Conservation (phyloP, 2,888 invertebrate species). For the Arge pagana region DNA sequence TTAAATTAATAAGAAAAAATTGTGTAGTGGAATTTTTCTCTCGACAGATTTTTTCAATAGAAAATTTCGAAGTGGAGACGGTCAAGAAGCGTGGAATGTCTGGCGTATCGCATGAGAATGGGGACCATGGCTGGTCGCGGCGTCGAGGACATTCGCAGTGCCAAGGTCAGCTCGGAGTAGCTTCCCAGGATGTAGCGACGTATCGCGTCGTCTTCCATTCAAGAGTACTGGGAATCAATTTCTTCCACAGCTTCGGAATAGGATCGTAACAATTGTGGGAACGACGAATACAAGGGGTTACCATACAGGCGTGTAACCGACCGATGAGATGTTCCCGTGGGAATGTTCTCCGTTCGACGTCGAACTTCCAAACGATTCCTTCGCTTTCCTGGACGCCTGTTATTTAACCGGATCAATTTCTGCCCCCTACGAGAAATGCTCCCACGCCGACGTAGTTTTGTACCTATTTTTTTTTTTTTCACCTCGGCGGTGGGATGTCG, state of each 20-base stretch:
- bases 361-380: constrained; percentile 35
- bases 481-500: background rate
- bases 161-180: too few relatives aligned
- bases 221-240: constrained; percentile 51
- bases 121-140: too few relatives aligned
- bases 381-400: constrained; percentile 42
- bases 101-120: too few relatives aligned
- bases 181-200: background rate
- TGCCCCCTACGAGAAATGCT: constrained; percentile 40
- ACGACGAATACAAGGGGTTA: constrained; percentile 14
- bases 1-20: too few relatives aligned
- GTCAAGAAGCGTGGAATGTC: too few relatives aligned
- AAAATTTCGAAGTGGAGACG: too few relatives aligned
- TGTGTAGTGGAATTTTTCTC: too few relatives aligned
- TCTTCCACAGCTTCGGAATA: constrained; percentile 47
- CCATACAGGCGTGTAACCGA: background rate
- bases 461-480: too few relatives aligned
- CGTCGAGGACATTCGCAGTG: too few relatives aligned
- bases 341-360: constrained; percentile 13
- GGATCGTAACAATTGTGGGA: constrained; percentile 49
- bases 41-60: too few relatives aligned
- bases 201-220: constrained; percentile 53
- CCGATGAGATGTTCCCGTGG: constrained; percentile 23
- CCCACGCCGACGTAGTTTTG: constrained; percentile 39
- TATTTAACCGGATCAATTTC: constrained; percentile 44